Percentiles rank a stretch among this genome's conserved stretches.
Conservation (phyloP, 2,113 vertebrate genomes). For the Coptodon bakossiorum region DNA sequence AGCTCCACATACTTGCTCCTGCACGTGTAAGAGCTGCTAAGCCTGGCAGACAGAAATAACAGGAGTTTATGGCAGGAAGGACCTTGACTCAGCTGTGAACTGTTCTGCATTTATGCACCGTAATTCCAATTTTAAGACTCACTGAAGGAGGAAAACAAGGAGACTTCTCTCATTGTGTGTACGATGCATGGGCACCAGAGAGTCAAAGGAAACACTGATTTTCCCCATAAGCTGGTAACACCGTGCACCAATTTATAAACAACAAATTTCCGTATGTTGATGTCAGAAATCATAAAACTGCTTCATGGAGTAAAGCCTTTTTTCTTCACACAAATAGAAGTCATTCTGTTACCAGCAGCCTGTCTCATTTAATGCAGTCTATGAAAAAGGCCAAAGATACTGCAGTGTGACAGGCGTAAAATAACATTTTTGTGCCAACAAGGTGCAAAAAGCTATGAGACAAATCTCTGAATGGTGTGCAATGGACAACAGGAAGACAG, state of each 20-base stretch:
- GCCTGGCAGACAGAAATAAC: background rate
- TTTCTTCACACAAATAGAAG: background rate
- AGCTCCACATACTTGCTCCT: conserved; percentile 1
- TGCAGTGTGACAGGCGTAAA: background rate
- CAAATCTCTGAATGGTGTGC: background rate
- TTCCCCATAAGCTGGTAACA: background rate
- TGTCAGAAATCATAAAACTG: background rate
- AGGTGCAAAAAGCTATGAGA: background rate
- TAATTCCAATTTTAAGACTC: background rate
- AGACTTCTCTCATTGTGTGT: background rate
- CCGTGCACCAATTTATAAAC: background rate
- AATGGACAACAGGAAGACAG: background rate
- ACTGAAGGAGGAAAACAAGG: background rate
- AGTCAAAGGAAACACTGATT: background rate
- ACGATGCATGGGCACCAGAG: background rate
- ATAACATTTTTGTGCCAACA: background rate
- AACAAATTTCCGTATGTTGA: background rate
- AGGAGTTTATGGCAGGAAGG: background rate
- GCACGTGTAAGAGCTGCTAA: background rate
- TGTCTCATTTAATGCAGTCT: background rate
- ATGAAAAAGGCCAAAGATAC: background rate
- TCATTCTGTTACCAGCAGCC: background rate
- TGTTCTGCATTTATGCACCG: background rate
- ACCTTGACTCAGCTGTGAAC: background rate
- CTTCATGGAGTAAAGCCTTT: background rate